Base-by-base conservation (phyloP, 2,888 invertebrate species). In the Lasioglossum leucozonium region DNA sequence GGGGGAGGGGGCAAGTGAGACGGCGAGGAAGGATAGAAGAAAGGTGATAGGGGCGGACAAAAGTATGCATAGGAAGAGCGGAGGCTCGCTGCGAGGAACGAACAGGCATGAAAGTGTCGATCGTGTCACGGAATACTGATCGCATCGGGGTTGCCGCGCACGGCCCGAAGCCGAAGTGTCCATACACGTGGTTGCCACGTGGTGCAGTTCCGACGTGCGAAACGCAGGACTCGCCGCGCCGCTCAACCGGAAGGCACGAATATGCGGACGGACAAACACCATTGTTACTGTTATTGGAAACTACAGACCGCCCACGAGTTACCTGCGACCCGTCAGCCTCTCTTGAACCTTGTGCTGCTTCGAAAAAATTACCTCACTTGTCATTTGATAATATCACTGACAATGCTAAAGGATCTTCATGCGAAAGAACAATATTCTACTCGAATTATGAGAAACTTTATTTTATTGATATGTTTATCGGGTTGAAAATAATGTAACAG, bases 71-170 rank as follows among this genome's bases (percentile, higher is more conserved):
- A 72, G 51, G 16, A 44, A n/a, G 51, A 51, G 22, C 22, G 51
- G 69, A 62, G 26, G 4, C n/a, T 18, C 34, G 65, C 8, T 30
- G 62, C 26, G 42, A 34, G 65, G 65, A 82, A 58, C 58, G n/a
- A 67, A 62, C 58, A 65, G 67, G 3, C 75, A 77, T 55, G 67
- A 78, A 82, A 51, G 73, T 74, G 73, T 34, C 75, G 87, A 90
- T 90, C 92, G 91, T 92, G 92, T 75, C 91, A 73, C 40, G 87
- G 92, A 92, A 91, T 92, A 92, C 90, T 90, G 90, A 92, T 91
- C n/a, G 16, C 5, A 34, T 65, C 86, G 85, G 87, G 74, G 73
- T 58, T 13, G 58, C 26, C 73, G 74, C 58, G 80, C 42, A 74
- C 8, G 22, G 5, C 44, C 74, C 34, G 37, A 10, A 10, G 65